Percentiles rank a stretch among this genome's conserved stretches.
Evolutionary conservation across 2,797 vertebrate genomes (phyloP).

Genomic region (Sylvia borin): DNA sequence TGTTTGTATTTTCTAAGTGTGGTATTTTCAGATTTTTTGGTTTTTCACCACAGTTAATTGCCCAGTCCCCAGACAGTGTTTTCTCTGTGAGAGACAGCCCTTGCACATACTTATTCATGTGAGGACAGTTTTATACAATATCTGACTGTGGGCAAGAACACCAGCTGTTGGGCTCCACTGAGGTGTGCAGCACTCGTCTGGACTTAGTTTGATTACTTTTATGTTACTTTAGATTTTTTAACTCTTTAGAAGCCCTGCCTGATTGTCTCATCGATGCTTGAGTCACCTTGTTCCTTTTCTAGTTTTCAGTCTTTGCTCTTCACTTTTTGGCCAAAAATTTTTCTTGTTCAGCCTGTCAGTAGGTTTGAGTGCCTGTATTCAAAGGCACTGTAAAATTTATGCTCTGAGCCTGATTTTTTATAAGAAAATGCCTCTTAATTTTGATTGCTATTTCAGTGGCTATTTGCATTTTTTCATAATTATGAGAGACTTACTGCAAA

Average conservation of each 20-base stretch:
- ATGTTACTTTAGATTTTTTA: slow-evolving; percentile 24
- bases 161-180: slow-evolving; percentile 52
- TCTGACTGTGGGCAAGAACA: slow-evolving; percentile 44
- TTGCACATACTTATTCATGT: slow-evolving; percentile 47
- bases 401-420: background rate
- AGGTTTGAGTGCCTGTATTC: background rate
- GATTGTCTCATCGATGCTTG: background rate
- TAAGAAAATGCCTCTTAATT: background rate
- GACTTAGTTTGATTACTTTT: slow-evolving; percentile 60
- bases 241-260: slow-evolving; percentile 4
- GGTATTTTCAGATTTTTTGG: background rate
- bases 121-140: slow-evolving; percentile 55
- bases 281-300: background rate
- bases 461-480: background rate
- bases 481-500: background rate
- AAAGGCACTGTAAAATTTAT: background rate
- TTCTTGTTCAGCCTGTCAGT: background rate
- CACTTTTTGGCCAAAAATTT: background rate
- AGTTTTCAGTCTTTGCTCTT: background rate
- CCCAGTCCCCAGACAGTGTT: slow-evolving; percentile 5
- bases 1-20: background rate
- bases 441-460: background rate
- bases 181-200: slow-evolving; percentile 61
- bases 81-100: slow-evolving; percentile 13
- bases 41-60: slow-evolving; percentile 22